Base-by-base conservation (phyloP, 92 coral and sea anemone species). In the Pocillopora meandrina region DNA sequence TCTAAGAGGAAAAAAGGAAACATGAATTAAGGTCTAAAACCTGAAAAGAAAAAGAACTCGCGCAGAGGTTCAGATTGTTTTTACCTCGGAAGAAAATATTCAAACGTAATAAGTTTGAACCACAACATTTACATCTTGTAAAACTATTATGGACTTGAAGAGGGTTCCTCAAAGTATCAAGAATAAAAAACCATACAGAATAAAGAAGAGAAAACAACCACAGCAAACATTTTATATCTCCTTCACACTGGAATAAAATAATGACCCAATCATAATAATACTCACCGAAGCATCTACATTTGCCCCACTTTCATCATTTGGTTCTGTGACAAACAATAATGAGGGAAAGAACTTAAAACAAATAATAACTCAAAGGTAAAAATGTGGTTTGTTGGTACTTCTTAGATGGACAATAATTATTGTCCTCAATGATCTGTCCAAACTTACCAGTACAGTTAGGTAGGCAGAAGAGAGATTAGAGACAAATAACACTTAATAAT, bases 231-330 rank as follows among this genome's bases (percentile, higher is more conserved):
- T 26, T 42, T 42, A 42, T 42, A 3, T 7, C 52, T 42, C 36
- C 34, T 74, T 74, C 26, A 49, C 33, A 18, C 47, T 56, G 55
- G 16, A 36, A 56, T 14, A 12, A 34, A 72, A 72, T 72, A 63
- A 63, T 5, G 19, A n/a, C 6, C 14, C 31, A 26, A 68, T 21
- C 5, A 21, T 20, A 31, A 42, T 33, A 74, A 73, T 35, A 91
- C 97, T 84, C 87, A 95, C 98, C 17, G 98, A 95, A 23, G 98
- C 98, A 90, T 94, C 98, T 20, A 95, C 98, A 89, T 95, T 95
- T 58, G 98, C 98, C 12, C 98, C 98, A 92, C 98, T 95, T 85
- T 95, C 98, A 85, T 95, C 98, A 89, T 95, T 95, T 86, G 98
- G 98, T 84, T 95, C 98, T 95, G 90, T 21, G 65, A 42, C 5